phyloP scores from a whole-genome alignment of 2,797 vertebrate species.

The Rhinogobio ventralis region DNA sequence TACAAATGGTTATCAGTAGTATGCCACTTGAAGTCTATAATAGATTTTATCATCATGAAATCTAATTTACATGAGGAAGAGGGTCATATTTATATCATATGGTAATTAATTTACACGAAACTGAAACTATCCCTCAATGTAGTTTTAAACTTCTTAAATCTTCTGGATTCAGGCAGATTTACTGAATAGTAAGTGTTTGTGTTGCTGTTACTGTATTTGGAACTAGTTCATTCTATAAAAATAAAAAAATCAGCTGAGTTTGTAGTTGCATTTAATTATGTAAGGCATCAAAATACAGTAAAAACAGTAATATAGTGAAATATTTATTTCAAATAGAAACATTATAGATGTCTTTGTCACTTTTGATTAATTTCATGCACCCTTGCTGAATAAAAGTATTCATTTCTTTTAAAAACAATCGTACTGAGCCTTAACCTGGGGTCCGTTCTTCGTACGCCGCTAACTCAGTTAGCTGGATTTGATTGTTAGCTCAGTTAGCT shows the following conservation, averaged over 20 bases:
- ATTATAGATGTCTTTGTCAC: background rate
- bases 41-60: background rate
- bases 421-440: background rate
- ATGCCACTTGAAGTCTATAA: background rate
- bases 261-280: background rate
- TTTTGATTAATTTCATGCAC: background rate
- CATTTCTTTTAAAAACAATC: background rate
- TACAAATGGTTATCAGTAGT: background rate
- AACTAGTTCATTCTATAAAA: slow-evolving; percentile 3
- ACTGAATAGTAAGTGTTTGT: background rate
- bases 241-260: no score
- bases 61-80: background rate
- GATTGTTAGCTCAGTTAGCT: no score
- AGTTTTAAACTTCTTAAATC: background rate
- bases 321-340: background rate
- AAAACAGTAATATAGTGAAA: background rate
- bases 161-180: background rate
- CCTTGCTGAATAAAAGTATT: background rate
- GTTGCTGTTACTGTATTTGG: background rate
- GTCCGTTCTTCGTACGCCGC: no score
- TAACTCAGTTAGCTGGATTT: no score
- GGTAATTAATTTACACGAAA: background rate
- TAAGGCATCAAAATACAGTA: background rate
- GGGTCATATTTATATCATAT: background rate
- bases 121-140: background rate